Evolutionary conservation across 1,140 invertebrate species (phyloP).

Genomic region (Penaeus japonicus): DNA sequence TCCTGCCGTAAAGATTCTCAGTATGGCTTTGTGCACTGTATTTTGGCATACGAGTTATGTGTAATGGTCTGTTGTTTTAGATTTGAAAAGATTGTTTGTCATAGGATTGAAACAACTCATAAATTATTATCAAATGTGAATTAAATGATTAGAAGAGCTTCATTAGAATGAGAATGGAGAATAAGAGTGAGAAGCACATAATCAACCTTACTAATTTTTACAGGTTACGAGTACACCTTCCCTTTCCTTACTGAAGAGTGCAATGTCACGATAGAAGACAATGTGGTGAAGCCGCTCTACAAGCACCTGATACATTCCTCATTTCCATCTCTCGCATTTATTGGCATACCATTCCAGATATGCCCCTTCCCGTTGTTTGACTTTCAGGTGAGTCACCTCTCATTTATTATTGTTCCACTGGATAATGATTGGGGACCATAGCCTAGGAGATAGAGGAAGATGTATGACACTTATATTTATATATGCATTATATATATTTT

Average conservation of each 20-base stretch:
- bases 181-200: not conserved
- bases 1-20: not conserved
- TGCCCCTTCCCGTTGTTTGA: slow-evolving; percentile 88
- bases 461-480: too few species aligned
- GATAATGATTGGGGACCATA: too few species aligned
- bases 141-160: not conserved
- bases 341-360: slow-evolving; percentile 81
- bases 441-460: too few species aligned
- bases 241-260: slow-evolving; percentile 78
- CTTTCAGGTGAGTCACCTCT: slow-evolving; percentile 73
- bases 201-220: not conserved
- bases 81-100: too few species aligned
- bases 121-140: too few species aligned
- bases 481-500: too few species aligned
- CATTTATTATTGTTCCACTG: too few species aligned
- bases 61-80: too few species aligned
- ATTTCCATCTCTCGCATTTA: slow-evolving; percentile 78
- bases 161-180: not conserved
- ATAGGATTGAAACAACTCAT: too few species aligned
- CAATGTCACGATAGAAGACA: slow-evolving; percentile 77
- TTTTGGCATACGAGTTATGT: too few species aligned
- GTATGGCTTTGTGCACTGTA: too few species aligned
- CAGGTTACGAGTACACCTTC: slow-evolving; percentile 82
- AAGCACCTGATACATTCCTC: slow-evolving; percentile 84
- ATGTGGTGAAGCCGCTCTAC: slow-evolving; percentile 81